Percentiles rank a stretch among this genome's conserved stretches.
Conservation (phyloP, 2,797 vertebrate genomes). For the Gambelia wislizenii region DNA sequence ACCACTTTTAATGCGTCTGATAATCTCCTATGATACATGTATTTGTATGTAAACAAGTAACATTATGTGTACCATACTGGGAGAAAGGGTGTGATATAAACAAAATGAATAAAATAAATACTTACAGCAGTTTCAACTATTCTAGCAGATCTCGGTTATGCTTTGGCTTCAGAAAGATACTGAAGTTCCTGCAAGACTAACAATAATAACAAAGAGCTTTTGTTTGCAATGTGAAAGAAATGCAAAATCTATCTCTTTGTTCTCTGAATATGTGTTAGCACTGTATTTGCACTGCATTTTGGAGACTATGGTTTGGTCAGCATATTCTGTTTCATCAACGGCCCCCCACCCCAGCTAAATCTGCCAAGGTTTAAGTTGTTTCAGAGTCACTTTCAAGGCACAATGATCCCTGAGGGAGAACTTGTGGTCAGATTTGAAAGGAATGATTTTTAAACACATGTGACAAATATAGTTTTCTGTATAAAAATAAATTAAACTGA, state of each 20-base stretch:
- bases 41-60: no score
- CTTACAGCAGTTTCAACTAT: not conserved
- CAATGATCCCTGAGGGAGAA: slow-evolving; percentile 63
- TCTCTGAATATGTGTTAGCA: slow-evolving; percentile 42
- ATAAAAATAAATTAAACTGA: slow-evolving; percentile 70
- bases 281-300: slow-evolving; percentile 65
- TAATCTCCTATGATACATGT: no score
- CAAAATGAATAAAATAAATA: not conserved
- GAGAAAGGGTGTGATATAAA: no score
- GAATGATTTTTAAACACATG: slow-evolving; percentile 72
- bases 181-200: not conserved
- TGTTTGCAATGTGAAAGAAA: slow-evolving; percentile 15
- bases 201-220: slow-evolving; percentile 13
- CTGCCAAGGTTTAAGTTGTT: slow-evolving; percentile 68
- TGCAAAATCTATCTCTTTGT: not conserved
- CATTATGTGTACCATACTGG: no score
- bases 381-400: slow-evolving; percentile 68
- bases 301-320: slow-evolving; percentile 63
- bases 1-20: no score
- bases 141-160: not conserved
- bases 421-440: slow-evolving; percentile 62
- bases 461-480: slow-evolving; percentile 69
- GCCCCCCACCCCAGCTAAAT: slow-evolving; percentile 61
- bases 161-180: not conserved
- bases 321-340: slow-evolving; percentile 69